Conservation (phyloP, 2,797 vertebrate species). For the Cossypha polioptera region DNA sequence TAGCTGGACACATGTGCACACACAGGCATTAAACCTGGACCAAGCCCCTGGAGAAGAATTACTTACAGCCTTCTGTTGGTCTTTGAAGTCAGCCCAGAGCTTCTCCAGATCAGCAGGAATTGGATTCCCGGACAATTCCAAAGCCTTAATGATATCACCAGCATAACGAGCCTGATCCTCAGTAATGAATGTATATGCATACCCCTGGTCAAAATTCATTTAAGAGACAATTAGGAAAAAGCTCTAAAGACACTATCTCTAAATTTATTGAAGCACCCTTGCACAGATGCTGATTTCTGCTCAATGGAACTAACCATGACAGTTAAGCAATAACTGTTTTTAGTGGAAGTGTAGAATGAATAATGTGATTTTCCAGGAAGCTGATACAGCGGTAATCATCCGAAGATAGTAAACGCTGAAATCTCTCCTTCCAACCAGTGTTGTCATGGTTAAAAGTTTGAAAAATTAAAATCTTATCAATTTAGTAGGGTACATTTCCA, state of each 20-base stretch:
- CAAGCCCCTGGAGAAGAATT: background rate
- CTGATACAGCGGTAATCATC: background rate
- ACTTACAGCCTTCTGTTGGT: conserved; percentile 95
- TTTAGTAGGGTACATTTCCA: background rate
- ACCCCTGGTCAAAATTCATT: conserved; percentile 80
- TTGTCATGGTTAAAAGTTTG: background rate
- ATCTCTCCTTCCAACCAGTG: background rate
- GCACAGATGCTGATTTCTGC: background rate
- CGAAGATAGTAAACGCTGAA: background rate
- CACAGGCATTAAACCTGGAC: background rate
- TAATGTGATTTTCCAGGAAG: background rate
- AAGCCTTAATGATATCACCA: conserved; percentile 97
- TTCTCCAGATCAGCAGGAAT: conserved; percentile 91
- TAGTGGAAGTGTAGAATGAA: background rate
- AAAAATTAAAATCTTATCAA: background rate
- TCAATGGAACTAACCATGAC: background rate
- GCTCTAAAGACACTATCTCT: background rate
- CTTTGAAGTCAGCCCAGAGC: conserved; percentile 95
- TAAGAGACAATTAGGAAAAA: background rate
- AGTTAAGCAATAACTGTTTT: background rate
- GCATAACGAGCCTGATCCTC: conserved; percentile 93
- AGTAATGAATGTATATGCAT: conserved; percentile 96
- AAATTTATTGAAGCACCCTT: background rate
- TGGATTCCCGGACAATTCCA: conserved; percentile 89
- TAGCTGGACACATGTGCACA: background rate